A percentile compares a stretch with the other conserved stretches of the same genome.
Evolutionary conservation across 1,140 invertebrate genomes (phyloP).

Genomic region (Trachymyrmex septentrionalis): DNA sequence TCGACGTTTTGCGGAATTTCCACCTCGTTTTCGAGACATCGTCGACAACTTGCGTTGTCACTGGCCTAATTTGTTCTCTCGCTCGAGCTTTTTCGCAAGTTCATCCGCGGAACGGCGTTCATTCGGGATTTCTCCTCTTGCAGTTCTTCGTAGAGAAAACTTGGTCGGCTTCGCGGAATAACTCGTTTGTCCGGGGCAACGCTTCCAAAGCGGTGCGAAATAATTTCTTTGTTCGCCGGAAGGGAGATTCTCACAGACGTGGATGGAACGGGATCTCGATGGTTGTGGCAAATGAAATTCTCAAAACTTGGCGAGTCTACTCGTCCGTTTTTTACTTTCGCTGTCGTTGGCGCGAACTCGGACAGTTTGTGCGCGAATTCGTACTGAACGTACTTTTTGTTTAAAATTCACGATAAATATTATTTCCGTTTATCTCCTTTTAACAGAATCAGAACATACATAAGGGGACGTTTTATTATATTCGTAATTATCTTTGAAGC

Average conservation of each 20-base stretch:
- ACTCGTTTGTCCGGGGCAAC: conserved; percentile 35
- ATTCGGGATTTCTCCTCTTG: conserved; percentile 10
- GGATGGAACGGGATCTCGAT: not conserved
- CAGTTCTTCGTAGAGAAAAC: conserved; percentile 12
- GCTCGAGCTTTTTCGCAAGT: conserved; percentile 30
- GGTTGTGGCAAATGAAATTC: conserved; percentile 42
- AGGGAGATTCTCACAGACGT: not conserved
- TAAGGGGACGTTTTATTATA: not conserved
- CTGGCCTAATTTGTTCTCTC: conserved; percentile 50
- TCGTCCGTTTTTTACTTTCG: conserved; percentile 42
- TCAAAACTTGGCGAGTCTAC: conserved; percentile 41
- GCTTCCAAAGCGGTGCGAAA: conserved; percentile 38
- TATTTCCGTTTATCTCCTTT: not conserved
- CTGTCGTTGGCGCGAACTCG: conserved; percentile 31
- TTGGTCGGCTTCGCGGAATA: conserved; percentile 44
- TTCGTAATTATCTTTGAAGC: not conserved
- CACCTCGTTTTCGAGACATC: conserved; percentile 36
- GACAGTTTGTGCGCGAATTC: not conserved
- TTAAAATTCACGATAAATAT: not conserved
- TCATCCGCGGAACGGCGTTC: not conserved
- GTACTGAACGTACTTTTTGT: not conserved
- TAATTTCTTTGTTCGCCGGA: conserved; percentile 51
- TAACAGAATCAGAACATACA: not conserved
- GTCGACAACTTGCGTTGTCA: conserved; percentile 31
- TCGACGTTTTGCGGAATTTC: conserved; percentile 51